phyloP scores from a whole-genome alignment of 2,888 invertebrate species.

The Synanthedon vespiformis region DNA sequence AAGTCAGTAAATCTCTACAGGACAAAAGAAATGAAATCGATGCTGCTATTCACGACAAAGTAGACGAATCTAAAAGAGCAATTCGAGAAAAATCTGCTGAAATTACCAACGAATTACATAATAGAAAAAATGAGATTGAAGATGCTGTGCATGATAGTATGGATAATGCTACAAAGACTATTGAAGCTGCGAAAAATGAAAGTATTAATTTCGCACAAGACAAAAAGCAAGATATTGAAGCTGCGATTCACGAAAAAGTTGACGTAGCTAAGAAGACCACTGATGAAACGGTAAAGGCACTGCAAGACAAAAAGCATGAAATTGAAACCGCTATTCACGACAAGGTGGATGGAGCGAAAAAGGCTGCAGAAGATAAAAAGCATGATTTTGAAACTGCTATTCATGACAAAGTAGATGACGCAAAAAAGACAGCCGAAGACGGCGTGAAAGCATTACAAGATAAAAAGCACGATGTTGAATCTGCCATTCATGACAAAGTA shows the following conservation, averaged over 20 bases:
- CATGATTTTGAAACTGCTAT: slow-evolving; percentile 33
- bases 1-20: slow-evolving; percentile 11
- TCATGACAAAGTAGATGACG: slow-evolving; percentile 1
- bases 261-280: slow-evolving; percentile 20
- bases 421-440: background rate
- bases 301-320: slow-evolving; percentile 12
- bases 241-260: slow-evolving; percentile 16
- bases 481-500: slow-evolving; percentile 21
- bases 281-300: slow-evolving; percentile 19
- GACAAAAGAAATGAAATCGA: slow-evolving; percentile 8
- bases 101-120: slow-evolving; percentile 1
- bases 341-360: slow-evolving; percentile 21
- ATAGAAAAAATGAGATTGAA: background rate
- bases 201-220: slow-evolving; percentile 8
- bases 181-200: slow-evolving; percentile 9
- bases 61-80: slow-evolving; percentile 10
- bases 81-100: slow-evolving; percentile 8
- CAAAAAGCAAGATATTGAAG: slow-evolving; percentile 8
- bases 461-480: slow-evolving; percentile 27
- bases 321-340: slow-evolving; percentile 8
- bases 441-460: slow-evolving; percentile 21
- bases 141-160: slow-evolving; percentile 17
- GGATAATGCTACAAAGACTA: slow-evolving; percentile 19
- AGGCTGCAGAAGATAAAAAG: slow-evolving; percentile 41
- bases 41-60: slow-evolving; percentile 2